Evolutionary conservation across 2,797 vertebrate species (phyloP).

Genomic region (Propithecus perrieri): DNA sequence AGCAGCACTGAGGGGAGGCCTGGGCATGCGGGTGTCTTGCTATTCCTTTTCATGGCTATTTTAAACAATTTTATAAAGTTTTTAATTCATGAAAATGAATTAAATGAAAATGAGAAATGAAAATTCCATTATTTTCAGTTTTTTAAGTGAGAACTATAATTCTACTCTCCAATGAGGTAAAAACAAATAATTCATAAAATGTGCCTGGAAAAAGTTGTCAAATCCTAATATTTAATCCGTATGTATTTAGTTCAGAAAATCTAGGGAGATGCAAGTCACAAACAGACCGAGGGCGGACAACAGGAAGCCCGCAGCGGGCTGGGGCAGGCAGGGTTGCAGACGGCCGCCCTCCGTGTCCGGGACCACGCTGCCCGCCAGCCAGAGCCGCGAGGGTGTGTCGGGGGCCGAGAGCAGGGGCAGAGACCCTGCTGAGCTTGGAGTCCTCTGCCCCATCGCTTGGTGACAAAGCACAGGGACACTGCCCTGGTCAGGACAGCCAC

Average conservation of each 20-base stretch:
- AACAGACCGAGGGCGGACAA: rapidly evolving
- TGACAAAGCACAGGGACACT: background rate
- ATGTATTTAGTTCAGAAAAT: background rate
- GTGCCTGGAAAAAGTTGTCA: background rate
- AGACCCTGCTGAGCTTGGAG: background rate
- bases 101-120: background rate
- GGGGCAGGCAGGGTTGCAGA: too few species aligned
- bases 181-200: background rate
- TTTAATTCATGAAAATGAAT: background rate
- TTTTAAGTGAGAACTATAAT: background rate
- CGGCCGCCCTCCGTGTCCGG: background rate
- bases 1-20: background rate
- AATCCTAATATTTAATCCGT: background rate
- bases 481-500: background rate
- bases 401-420: background rate
- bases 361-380: rapidly evolving
- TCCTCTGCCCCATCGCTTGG: background rate
- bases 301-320: too few species aligned
- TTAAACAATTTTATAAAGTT: background rate
- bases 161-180: background rate
- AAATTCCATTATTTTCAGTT: background rate
- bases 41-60: background rate
- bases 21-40: background rate
- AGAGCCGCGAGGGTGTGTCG: rapidly evolving
- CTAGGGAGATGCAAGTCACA: rapidly evolving